Evolutionary conservation across 2,888 invertebrate species (phyloP).

Genomic region (Epistrophella euchroma): DNA sequence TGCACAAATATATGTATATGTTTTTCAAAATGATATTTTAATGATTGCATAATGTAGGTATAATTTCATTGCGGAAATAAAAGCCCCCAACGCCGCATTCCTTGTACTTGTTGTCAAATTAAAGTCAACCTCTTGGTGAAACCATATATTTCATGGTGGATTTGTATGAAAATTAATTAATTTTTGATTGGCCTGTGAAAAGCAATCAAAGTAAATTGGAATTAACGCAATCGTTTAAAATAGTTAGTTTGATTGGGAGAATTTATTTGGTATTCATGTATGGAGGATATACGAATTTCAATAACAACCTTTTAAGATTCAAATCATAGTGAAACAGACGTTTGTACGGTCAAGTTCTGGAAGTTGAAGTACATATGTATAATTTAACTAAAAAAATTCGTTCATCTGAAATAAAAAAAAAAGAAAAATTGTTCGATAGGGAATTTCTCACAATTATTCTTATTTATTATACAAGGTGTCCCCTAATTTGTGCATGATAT

Average conservation of each 20-base stretch:
- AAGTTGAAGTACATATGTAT: background rate
- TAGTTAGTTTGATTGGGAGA: constrained; percentile 12
- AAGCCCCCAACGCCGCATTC: background rate
- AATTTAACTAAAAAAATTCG: background rate
- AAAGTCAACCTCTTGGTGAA: background rate
- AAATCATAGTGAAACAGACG: background rate
- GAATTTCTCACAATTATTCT: too few relatives aligned
- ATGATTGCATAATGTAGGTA: background rate
- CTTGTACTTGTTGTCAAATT: background rate
- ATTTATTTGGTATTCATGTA: constrained; percentile 27
- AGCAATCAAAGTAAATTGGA: constrained; percentile 71
- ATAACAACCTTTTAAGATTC: background rate
- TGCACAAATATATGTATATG: background rate
- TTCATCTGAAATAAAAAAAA: background rate
- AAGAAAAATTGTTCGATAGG: too few relatives aligned
- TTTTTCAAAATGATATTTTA: background rate
- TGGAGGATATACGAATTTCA: constrained; percentile 30
- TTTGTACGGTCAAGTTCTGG: background rate
- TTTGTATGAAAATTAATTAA: constrained; percentile 65
- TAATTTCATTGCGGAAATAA: background rate
- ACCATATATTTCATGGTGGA: background rate
- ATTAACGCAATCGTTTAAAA: constrained; percentile 62
- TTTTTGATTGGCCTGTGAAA: constrained; percentile 63
- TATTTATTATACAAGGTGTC: too few relatives aligned
- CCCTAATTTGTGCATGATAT: too few relatives aligned